A percentile compares a stretch with the other conserved stretches of the same genome.
Evolutionary conservation across 2,113 vertebrate genomes (phyloP).

Genomic region (Rhea americana): DNA sequence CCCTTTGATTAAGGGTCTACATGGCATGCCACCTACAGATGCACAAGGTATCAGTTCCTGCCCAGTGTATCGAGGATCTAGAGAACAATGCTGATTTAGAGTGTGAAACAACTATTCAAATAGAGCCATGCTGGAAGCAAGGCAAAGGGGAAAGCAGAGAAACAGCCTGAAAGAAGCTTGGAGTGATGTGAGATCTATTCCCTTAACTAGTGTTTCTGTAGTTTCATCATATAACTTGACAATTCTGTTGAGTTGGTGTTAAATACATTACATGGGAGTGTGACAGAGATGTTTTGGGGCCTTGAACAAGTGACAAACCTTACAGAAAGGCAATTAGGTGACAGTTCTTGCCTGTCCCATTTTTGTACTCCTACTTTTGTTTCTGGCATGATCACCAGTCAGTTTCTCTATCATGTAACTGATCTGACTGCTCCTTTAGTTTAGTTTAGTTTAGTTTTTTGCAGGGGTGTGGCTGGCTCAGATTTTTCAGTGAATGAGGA

Average conservation of each 20-base stretch:
- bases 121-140: neutral
- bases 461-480: neutral
- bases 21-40: neutral
- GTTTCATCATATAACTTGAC: conserved; percentile 44
- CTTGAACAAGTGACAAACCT: conserved; percentile 3
- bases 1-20: neutral
- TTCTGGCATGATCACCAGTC: neutral
- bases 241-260: conserved; percentile 7
- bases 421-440: neutral
- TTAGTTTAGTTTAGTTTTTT: neutral
- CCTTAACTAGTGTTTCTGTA: neutral
- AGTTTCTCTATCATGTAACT: neutral
- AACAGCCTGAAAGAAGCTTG: conserved; percentile 12
- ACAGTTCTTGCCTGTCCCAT: neutral
- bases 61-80: neutral
- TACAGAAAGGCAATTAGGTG: neutral
- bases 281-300: neutral
- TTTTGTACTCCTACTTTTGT: neutral
- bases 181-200: conserved; percentile 27
- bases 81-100: neutral
- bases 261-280: neutral
- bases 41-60: neutral
- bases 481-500: neutral
- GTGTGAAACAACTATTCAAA: conserved; percentile 3
- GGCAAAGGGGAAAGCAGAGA: neutral